Percentiles rank a stretch among this genome's conserved stretches.
Evolutionary conservation across 30 jellyfish, hydroid and myxozoan species (phyloP).

Genomic region (Chrysaora quinquecirrha): DNA sequence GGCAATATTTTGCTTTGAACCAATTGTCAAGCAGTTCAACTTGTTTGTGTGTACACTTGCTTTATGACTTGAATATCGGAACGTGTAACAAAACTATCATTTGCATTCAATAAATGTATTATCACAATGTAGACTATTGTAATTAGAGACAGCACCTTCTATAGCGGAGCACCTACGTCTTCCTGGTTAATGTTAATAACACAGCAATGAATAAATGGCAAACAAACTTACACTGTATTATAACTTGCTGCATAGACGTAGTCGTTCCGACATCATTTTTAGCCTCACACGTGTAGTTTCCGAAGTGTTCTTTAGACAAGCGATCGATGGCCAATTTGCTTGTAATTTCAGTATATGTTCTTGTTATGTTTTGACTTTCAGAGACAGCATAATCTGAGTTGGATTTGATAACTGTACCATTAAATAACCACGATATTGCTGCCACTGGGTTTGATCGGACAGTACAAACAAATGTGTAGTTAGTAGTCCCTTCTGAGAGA

Average conservation of each 20-base stretch:
- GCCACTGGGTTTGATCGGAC: conserved; percentile 53
- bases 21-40: too few relatives aligned
- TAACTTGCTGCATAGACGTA: neutral
- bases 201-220: too few relatives aligned
- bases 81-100: too few relatives aligned
- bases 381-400: neutral
- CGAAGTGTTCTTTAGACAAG: conserved; percentile 20
- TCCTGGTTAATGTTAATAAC: too few relatives aligned
- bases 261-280: conserved; percentile 25
- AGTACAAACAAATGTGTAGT: conserved; percentile 14
- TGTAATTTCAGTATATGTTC: neutral
- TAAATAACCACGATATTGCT: conserved; percentile 28
- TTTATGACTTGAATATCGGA: too few relatives aligned
- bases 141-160: too few relatives aligned
- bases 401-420: neutral
- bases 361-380: neutral
- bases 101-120: too few relatives aligned
- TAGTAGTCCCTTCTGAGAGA: conserved; percentile 24
- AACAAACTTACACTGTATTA: conserved; percentile 53
- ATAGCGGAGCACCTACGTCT: too few relatives aligned
- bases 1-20: too few relatives aligned
- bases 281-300: conserved; percentile 47
- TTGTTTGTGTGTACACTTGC: too few relatives aligned
- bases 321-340: neutral
- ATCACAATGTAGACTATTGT: too few relatives aligned